Evolutionary conservation across 1,140 invertebrate species (phyloP), one percentile per base, ranked within the genome.

Genomic region (Scylla paramamosain): DNA sequence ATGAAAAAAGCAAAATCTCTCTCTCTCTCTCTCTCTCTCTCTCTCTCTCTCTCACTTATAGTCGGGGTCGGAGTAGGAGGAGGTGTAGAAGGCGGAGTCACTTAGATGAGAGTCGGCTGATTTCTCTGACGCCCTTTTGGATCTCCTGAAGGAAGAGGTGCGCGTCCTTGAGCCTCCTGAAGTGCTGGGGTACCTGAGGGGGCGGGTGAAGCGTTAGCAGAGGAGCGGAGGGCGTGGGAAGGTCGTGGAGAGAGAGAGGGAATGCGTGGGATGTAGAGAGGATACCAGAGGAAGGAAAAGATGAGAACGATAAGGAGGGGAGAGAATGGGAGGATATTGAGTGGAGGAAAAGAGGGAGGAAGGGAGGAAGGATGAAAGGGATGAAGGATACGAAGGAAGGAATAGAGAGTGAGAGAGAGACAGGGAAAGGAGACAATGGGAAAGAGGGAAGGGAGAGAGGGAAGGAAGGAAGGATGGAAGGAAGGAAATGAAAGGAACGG

Each of bases 61-160:
- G 96, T 97, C 98, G 83, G 97, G 97, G 96, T 97, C 98, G 29
- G 97, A 98, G 96, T 98, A 97, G 3, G 97, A 97, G 31, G 97
- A 97, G 90, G 97, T 98, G 96, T 93, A 97, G 97, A 97, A 97
- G 45, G 96, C 96, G 96, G 96, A 97, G 95, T 97, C 97, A 20
- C 97, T 97, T 94, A 97, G 96, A 14, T 97, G 97, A 20, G 97
- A 98, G 96, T 98, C 98, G 0, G 97, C 97, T 4, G 98, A 98
- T 95, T 98, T 97, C 90, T 98, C 98, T 4, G 98, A 98, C 46
- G 97, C 97, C 86, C 98, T 97, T 52, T 98, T 97, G 8, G 98
- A 98, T 96, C 98, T 97, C 96, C 97, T 97, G 96, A 97, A 97
- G 7, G 97, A 98, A 48, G 88, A 96, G 67, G 93, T 94, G 95